These are phyloP conservation scores for Hemitrygon akajei DNA, from an alignment of 2,797 vertebrate genomes.

Conservation along the genomic window DNA sequence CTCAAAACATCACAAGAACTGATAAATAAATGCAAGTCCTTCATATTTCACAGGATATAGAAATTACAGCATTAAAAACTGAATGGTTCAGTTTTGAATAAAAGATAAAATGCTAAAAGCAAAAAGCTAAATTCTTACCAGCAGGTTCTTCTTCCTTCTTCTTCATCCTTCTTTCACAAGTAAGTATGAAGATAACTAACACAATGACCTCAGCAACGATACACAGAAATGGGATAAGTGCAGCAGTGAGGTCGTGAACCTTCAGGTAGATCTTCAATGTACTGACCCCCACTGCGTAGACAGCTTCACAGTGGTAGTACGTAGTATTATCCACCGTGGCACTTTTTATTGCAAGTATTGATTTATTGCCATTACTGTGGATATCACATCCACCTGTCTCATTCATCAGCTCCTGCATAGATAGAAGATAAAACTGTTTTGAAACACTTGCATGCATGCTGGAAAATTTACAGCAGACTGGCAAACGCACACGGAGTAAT, in stretches of 20 bases:
- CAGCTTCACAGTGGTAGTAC: constrained; percentile 64
- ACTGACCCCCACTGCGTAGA: constrained; percentile 55
- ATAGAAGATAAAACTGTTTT: not conserved
- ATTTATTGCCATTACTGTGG: constrained; percentile 35
- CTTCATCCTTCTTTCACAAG: constrained; percentile 64
- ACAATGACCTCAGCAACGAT: constrained; percentile 67
- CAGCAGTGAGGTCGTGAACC: constrained; percentile 67
- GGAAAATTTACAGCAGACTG: not conserved
- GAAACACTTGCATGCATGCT: not conserved
- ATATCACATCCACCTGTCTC: not conserved
- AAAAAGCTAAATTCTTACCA: not conserved
- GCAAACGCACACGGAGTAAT: not conserved
- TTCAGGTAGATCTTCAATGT: constrained; percentile 52
- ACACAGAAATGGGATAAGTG: constrained; percentile 76
- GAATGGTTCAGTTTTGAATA: not conserved
- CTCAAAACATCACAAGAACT: not conserved
- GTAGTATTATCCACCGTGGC: constrained; percentile 60
- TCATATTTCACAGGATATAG: not conserved
- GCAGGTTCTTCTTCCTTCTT: constrained; percentile 43
- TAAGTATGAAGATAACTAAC: constrained; percentile 64
- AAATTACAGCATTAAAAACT: not conserved
- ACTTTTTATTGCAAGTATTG: constrained; percentile 59
- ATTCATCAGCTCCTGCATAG: constrained; percentile 8
- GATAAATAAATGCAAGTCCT: not conserved
- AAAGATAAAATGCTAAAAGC: not conserved